Percentiles rank a stretch among this genome's conserved stretches.
Evolutionary conservation across 2,888 invertebrate species (phyloP).

Genomic region (Baronia brevicornis): DNA sequence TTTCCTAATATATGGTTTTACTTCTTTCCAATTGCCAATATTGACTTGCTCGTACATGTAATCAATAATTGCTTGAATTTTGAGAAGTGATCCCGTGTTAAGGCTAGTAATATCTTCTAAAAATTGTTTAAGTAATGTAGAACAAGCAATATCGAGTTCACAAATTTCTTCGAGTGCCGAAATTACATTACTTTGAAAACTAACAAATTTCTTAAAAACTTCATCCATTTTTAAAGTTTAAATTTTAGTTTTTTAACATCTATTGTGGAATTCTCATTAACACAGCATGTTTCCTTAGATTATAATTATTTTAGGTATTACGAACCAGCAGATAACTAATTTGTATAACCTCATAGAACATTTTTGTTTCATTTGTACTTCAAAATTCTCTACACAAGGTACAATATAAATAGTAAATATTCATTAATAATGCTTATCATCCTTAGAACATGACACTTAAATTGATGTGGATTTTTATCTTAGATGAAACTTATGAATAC

Average conservation of each 20-base stretch:
- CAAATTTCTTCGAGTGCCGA: slow-evolving; percentile 41
- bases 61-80: slow-evolving; percentile 64
- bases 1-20: slow-evolving; percentile 63
- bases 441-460: no score
- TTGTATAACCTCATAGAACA: no score
- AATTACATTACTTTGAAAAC: slow-evolving; percentile 33
- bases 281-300: no score
- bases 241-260: neutral
- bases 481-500: no score
- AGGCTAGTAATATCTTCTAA: slow-evolving; percentile 31
- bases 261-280: no score
- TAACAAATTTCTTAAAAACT: slow-evolving; percentile 35
- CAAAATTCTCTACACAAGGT: no score
- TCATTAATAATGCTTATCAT: no score
- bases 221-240: slow-evolving; percentile 24
- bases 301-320: no score
- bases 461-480: no score
- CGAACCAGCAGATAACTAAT: no score
- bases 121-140: slow-evolving; percentile 39
- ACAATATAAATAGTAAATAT: no score
- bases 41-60: slow-evolving; percentile 81
- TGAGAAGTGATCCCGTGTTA: slow-evolving; percentile 31
- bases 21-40: slow-evolving; percentile 93
- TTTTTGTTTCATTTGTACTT: no score
- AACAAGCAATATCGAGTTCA: slow-evolving; percentile 47